Evolutionary conservation across 1,140 invertebrate genomes (phyloP).

Genomic region (Chionoecetes opilio): DNA sequence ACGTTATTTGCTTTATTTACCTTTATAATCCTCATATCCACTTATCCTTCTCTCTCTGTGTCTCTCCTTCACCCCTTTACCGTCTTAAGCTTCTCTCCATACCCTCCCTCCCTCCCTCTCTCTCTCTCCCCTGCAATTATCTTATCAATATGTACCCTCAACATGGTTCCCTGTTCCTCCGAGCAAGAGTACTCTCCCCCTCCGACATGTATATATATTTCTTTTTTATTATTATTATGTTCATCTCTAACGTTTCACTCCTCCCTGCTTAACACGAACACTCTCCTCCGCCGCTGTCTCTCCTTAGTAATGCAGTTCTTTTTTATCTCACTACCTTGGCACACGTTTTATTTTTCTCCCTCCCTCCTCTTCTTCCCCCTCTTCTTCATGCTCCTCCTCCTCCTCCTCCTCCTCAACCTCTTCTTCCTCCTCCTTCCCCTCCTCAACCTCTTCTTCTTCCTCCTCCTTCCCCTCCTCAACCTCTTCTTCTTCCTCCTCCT

Average conservation of each 20-base stretch:
- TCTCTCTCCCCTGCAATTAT: background rate
- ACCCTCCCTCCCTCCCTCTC: background rate
- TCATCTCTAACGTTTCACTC: background rate
- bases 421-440: background rate
- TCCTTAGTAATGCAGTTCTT: background rate
- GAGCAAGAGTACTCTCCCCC: background rate
- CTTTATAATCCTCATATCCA: too few relatives aligned
- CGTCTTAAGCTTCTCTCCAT: too few relatives aligned
- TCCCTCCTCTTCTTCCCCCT: background rate
- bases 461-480: too few relatives aligned
- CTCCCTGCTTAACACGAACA: background rate
- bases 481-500: too few relatives aligned
- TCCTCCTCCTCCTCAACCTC: background rate
- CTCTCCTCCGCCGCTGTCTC: background rate
- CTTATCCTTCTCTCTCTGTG: too few relatives aligned
- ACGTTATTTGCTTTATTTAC: too few relatives aligned
- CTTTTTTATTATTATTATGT: background rate
- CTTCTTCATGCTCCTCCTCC: background rate
- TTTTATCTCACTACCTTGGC: background rate
- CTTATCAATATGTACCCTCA: conserved; percentile 29
- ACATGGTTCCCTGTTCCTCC: conserved; percentile 6
- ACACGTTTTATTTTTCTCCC: background rate
- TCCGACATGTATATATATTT: background rate
- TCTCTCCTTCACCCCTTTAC: too few relatives aligned
- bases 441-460: too few relatives aligned